Conservation (phyloP, 2,113 vertebrate genomes). For the Ia io region DNA sequence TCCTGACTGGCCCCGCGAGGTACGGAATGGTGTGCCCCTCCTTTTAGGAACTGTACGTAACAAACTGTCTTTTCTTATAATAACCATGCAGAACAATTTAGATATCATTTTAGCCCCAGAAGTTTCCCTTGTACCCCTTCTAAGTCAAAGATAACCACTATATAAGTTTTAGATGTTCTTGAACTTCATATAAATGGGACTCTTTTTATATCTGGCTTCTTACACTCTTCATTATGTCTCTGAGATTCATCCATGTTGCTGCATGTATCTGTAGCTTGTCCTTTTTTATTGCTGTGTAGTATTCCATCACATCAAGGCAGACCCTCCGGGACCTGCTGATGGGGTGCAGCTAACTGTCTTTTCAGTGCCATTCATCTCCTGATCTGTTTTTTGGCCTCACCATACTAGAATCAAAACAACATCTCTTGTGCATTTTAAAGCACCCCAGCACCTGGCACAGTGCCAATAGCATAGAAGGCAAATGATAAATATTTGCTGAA, state of each 20-base stretch:
- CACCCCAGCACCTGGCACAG: not conserved
- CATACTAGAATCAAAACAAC: not conserved
- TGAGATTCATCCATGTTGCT: too few relatives aligned
- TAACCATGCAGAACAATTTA: not conserved
- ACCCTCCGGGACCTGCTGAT: not conserved
- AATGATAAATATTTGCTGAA: conserved; percentile 4
- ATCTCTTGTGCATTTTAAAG: not conserved
- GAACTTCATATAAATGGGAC: not conserved
- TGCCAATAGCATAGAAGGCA: not conserved
- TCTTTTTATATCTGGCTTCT: not conserved
- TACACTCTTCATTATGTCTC: not conserved
- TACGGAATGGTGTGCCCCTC: not conserved
- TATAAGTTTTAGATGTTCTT: not conserved
- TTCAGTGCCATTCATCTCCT: not conserved
- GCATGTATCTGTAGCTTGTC: not conserved
- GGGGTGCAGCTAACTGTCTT: not conserved
- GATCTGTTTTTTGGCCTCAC: not conserved
- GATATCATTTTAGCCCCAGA: not conserved
- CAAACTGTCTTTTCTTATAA: not conserved
- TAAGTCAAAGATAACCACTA: not conserved
- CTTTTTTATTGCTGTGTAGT: not conserved
- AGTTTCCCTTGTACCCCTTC: not conserved
- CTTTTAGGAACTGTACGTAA: not conserved
- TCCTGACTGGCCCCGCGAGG: not conserved
- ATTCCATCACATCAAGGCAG: not conserved